These are phyloP conservation scores for Progne subis DNA, from an alignment of 2,113 vertebrate species.

Conservation along the genomic window DNA sequence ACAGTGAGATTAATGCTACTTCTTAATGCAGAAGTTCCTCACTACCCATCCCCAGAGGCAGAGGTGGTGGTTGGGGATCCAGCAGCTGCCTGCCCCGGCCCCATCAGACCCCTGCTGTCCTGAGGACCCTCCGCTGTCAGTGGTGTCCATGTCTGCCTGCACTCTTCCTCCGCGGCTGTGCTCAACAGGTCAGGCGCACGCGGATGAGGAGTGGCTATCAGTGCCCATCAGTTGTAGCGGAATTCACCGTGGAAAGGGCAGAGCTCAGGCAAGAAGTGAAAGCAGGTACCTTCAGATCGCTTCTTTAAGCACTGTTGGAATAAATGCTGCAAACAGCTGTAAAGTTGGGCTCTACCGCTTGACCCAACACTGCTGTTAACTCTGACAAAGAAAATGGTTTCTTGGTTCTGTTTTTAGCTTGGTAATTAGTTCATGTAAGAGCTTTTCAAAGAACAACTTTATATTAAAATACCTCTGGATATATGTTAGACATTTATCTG, in stretches of 20 bases:
- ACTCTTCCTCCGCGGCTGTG: neutral
- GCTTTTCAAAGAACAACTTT: neutral
- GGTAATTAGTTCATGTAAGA: neutral
- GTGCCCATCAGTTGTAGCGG: neutral
- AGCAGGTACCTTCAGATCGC: neutral
- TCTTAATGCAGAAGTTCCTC: neutral
- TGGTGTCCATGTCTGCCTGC: neutral
- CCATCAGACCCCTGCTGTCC: neutral
- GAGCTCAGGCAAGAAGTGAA: neutral
- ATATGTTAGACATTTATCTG: neutral
- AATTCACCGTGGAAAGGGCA: neutral
- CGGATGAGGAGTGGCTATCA: rapidly evolving
- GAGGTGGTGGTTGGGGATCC: neutral
- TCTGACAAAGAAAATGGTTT: neutral
- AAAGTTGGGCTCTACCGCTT: neutral
- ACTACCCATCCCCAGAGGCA: neutral
- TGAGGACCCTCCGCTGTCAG: neutral
- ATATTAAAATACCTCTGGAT: neutral
- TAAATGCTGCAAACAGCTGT: neutral
- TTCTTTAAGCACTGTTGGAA: neutral
- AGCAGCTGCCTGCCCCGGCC: neutral
- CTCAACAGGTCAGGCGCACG: neutral
- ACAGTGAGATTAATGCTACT: neutral
- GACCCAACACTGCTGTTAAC: neutral
- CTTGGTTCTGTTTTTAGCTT: neutral